Evolutionary conservation across 2,888 invertebrate species (phyloP).

Genomic region (Drosophila histrio): DNA sequence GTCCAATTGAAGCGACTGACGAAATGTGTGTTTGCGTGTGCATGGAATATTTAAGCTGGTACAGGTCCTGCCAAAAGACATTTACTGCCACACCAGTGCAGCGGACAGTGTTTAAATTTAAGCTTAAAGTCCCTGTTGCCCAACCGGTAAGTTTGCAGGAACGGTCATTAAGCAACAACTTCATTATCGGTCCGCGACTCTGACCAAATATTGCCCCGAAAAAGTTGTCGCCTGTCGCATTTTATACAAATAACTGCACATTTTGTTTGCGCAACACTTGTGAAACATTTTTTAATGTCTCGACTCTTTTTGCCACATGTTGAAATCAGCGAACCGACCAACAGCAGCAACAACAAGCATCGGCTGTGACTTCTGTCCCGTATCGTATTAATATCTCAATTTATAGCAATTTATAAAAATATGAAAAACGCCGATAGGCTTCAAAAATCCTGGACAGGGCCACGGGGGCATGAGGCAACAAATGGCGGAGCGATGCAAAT

Average conservation of each 20-base stretch:
- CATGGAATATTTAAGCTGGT: slow-evolving; percentile 76
- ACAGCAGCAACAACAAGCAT: slow-evolving; percentile 39
- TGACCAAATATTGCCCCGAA: slow-evolving; percentile 67
- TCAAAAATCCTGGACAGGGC: slow-evolving; percentile 33
- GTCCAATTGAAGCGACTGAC: slow-evolving; percentile 81
- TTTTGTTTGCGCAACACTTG: slow-evolving; percentile 78
- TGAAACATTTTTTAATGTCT: slow-evolving; percentile 74
- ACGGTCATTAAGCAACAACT: slow-evolving; percentile 47
- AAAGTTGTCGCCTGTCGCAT: slow-evolving; percentile 69
- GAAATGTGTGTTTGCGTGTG: slow-evolving; percentile 72
- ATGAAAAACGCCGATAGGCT: slow-evolving; percentile 67
- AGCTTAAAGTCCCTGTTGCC: slow-evolving; percentile 56
- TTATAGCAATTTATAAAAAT: slow-evolving; percentile 81
- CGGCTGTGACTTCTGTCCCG: slow-evolving; percentile 68
- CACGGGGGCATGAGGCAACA: slow-evolving; percentile 1
- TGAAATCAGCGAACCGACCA: slow-evolving; percentile 70
- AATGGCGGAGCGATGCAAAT: slow-evolving; percentile 50
- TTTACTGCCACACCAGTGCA: slow-evolving; percentile 33
- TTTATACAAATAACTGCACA: slow-evolving; percentile 77
- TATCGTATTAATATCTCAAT: slow-evolving; percentile 81
- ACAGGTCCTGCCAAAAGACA: slow-evolving; percentile 20
- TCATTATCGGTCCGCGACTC: slow-evolving; percentile 58
- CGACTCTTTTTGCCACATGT: slow-evolving; percentile 75
- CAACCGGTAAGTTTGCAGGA: neutral
- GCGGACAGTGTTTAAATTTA: slow-evolving; percentile 57